Evolutionary conservation across 2,797 vertebrate genomes (phyloP), one percentile per base, ranked within the genome.

Genomic region (Cephalopachus bancanus): DNA sequence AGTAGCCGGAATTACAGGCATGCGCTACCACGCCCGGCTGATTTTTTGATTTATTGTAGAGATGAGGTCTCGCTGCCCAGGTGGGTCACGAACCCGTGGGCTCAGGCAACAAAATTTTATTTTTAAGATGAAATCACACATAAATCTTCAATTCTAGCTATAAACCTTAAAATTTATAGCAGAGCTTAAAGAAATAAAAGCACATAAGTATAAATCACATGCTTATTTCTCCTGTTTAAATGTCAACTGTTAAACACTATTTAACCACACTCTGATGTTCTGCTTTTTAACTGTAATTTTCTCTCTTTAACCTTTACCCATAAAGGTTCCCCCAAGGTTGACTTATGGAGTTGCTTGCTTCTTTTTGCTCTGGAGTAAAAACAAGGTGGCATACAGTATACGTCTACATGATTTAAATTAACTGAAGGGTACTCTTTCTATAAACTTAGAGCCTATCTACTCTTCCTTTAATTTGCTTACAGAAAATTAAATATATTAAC

Each of bases 141-240:
- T 57, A 89, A 22, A 71, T 83, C 15, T 93, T 96, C 55, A 94
- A 91, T 91, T 96, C 59, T 69, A 93, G 12, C 37, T 83, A 53
- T 60, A 92, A 88, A 59, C 17, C 7, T 60, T 89, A 91, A 93
- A 97, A 89, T 64, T 22, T 74, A 62, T 5, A 90, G 49, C 60
- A 44, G 93, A 91, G 22, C 89, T 81, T 81, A 92, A 88, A 83
- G 81, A 96, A 81, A 93, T 72, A 12, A 90, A 71, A 95, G 8
- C 28, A 49, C 37, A 69, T 88, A 83, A n/a, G 2, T 79, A 75
- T 76, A 91, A 93, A 80, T 53, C 19, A 72, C 2, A 33, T 24
- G 76, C 49, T 30, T 80, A 87, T 19, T 84, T 37, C 37, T 26
- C 37, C 30, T 76, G 6, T 93, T 93, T 62, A 93, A 79, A 93